Conservation (phyloP, 2,797 vertebrate species). For the Sebastes cheni region DNA sequence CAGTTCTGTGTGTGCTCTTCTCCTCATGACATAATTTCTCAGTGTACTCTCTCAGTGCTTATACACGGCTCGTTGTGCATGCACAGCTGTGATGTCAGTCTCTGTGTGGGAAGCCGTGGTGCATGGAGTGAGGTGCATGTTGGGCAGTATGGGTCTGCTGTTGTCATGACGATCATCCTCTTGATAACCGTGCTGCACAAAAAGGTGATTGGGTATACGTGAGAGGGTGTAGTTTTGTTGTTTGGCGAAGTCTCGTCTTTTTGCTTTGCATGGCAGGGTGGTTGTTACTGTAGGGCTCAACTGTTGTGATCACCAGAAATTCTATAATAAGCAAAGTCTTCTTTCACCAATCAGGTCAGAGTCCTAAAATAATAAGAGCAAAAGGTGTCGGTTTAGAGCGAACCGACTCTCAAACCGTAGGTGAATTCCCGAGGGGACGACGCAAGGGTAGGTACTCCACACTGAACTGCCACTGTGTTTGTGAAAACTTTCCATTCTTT, state of each 20-base stretch:
- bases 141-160: conserved; percentile 62
- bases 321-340: conserved; percentile 93
- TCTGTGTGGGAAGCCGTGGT: conserved; percentile 73
- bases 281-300: conserved; percentile 44
- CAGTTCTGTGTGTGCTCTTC: conserved; percentile 7
- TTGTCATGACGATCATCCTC: conserved; percentile 78
- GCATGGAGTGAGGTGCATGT: conserved; percentile 82
- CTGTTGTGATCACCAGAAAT: conserved; percentile 79
- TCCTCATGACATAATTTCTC: conserved; percentile 48
- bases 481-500: conserved; percentile 60
- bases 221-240: conserved; percentile 44
- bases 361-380: conserved; percentile 99
- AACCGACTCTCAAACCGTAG: conserved; percentile 99
- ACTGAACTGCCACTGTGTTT: conserved; percentile 58
- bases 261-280: conserved; percentile 79
- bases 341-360: conserved; percentile 97
- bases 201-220: conserved; percentile 30
- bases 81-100: conserved; percentile 74
- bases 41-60: conserved; percentile 43
- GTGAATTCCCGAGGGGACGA: conserved; percentile 94
- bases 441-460: conserved; percentile 96
- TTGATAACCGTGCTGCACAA: conserved; percentile 46
- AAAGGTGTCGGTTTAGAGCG: conserved; percentile 98
- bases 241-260: conserved; percentile 40
- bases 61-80: conserved; percentile 68